These are phyloP conservation scores for Formica aserva DNA, from an alignment of 2,888 invertebrate species.

Conservation along the genomic window DNA sequence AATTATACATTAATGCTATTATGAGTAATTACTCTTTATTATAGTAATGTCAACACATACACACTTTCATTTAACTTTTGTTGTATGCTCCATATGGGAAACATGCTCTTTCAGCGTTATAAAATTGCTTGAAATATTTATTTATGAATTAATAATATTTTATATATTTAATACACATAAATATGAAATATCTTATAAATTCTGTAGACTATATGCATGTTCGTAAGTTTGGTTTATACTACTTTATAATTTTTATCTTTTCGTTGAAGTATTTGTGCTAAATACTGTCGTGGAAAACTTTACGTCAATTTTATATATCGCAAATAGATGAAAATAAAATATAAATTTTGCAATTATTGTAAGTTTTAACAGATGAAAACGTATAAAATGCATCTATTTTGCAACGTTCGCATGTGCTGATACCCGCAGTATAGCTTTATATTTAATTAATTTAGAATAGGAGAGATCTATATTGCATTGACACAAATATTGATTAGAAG, in stretches of 20 bases:
- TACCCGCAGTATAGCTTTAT: neutral
- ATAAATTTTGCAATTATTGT: constrained; percentile 31
- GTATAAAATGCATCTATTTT: constrained; percentile 37
- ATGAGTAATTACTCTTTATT: neutral
- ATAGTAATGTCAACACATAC: neutral
- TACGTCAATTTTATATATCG: constrained; percentile 3
- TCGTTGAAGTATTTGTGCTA: neutral
- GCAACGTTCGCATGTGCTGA: neutral
- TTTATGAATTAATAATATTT: neutral
- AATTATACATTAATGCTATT: neutral
- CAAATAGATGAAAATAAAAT: neutral
- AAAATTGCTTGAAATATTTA: neutral
- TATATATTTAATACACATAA: neutral
- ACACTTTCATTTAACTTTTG: neutral
- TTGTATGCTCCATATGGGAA: neutral
- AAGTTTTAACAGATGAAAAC: constrained; percentile 22
- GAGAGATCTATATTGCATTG: neutral
- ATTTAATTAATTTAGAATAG: constrained; percentile 22
- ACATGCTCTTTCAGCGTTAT: neutral
- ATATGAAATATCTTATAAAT: neutral
- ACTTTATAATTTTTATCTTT: neutral
- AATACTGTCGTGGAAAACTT: constrained; percentile 26
- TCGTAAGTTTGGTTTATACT: neutral
- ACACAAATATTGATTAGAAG: constrained; percentile 2
- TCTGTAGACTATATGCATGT: neutral